Conservation (phyloP, 1,140 invertebrate genomes). For the Pentalonia nigronervosa region DNA sequence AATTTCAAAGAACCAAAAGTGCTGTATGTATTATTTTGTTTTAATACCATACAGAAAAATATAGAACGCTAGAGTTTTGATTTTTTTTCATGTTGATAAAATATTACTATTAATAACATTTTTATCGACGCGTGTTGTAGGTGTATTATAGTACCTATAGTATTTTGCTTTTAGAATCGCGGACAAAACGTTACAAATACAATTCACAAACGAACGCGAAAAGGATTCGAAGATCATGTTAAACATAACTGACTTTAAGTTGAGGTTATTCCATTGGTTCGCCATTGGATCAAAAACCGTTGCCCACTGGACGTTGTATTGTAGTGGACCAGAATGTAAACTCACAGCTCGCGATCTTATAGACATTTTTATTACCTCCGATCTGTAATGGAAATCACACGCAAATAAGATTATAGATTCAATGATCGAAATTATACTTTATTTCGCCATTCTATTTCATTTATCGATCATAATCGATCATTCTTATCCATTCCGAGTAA, state of each 20-base stretch:
- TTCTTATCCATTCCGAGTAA: not conserved
- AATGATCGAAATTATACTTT: not conserved
- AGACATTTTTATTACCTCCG: not conserved
- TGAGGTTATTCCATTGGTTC: slow-evolving; percentile 50
- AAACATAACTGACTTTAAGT: slow-evolving; percentile 6
- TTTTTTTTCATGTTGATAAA: no score
- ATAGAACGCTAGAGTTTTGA: no score
- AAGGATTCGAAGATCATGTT: not conserved
- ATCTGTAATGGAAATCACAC: not conserved
- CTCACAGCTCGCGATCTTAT: not conserved
- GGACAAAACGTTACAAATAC: slow-evolving; percentile 41
- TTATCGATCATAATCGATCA: no score
- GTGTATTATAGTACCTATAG: not conserved
- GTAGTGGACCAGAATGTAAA: slow-evolving; percentile 10
- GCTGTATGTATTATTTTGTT: no score
- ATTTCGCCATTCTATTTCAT: no score
- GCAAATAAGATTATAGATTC: not conserved
- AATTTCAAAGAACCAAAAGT: no score
- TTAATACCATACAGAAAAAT: no score
- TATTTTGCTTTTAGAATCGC: not conserved
- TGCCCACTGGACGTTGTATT: slow-evolving; percentile 42
- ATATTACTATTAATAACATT: no score
- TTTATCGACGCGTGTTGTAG: not conserved
- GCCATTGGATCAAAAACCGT: slow-evolving; percentile 11
- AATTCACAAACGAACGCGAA: not conserved